phyloP scores from a whole-genome alignment of 2,797 vertebrate species.

The Chiloscyllium punctatum region DNA sequence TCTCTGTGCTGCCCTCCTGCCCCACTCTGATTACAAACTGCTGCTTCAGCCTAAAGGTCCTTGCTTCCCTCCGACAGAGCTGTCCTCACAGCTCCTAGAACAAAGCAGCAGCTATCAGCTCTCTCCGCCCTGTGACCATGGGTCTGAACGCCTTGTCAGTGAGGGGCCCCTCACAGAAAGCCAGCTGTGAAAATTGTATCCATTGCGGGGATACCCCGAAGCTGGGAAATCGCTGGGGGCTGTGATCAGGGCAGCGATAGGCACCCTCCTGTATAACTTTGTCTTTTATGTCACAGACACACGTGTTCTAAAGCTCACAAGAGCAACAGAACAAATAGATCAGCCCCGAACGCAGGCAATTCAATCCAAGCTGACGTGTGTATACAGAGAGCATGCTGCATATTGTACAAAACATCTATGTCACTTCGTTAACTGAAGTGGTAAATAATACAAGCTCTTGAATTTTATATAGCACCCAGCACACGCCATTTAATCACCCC shows the following conservation, averaged over 20 bases:
- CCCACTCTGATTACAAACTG: not conserved
- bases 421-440: not conserved
- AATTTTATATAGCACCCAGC: not conserved
- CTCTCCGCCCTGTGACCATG: not conserved
- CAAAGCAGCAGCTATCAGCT: not conserved
- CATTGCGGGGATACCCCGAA: too few relatives aligned
- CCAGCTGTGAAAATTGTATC: not conserved
- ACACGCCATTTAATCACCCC: not conserved
- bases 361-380: not conserved
- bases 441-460: not conserved
- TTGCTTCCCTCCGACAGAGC: not conserved
- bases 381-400: not conserved
- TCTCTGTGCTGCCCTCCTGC: too few relatives aligned
- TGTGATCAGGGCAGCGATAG: not conserved
- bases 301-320: not conserved
- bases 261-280: not conserved
- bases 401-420: not conserved
- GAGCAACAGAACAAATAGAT: not conserved
- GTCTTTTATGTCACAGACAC: not conserved
- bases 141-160: fast-evolving
- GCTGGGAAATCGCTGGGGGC: too few relatives aligned
- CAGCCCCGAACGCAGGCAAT: not conserved
- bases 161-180: not conserved
- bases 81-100: not conserved
- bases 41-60: not conserved